phyloP scores from a whole-genome alignment of 2,113 vertebrate genomes.

The Salvelinus sp. region DNA sequence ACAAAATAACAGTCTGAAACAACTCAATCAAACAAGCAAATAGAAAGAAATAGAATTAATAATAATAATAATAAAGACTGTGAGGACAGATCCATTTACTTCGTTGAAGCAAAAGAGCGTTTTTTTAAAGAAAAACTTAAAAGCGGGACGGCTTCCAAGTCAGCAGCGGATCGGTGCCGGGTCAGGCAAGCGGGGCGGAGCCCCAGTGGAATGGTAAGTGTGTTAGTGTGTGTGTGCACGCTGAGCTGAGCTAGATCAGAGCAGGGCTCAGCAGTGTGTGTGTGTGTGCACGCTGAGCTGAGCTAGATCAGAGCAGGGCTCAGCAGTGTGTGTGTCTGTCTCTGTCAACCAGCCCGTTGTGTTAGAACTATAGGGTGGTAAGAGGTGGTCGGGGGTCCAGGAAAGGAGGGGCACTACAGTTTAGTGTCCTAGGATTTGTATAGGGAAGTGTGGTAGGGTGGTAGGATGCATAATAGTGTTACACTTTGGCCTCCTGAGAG shows the following conservation, averaged over 20 bases:
- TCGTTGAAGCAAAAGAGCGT: slow-evolving; percentile 48
- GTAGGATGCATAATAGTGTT: too few relatives aligned
- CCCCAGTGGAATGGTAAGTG: slow-evolving; percentile 59
- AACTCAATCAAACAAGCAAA: slow-evolving; percentile 39
- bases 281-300: slow-evolving; percentile 20
- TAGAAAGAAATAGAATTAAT: slow-evolving; percentile 53
- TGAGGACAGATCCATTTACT: slow-evolving; percentile 39
- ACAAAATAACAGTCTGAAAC: slow-evolving; percentile 43
- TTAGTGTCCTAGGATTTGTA: too few relatives aligned
- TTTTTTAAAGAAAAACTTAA: slow-evolving; percentile 29
- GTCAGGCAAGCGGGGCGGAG: slow-evolving; percentile 7
- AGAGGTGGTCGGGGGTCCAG: too few relatives aligned
- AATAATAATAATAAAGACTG: slow-evolving; percentile 21
- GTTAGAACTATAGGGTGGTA: too few relatives aligned
- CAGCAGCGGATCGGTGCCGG: slow-evolving; percentile 60
- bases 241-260: slow-evolving; percentile 6
- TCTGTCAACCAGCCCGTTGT: neutral
- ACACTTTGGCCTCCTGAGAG: too few relatives aligned
- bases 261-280: neutral
- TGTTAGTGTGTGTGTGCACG: neutral
- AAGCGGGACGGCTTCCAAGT: slow-evolving; percentile 51
- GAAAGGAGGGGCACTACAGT: too few relatives aligned
- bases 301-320: slow-evolving; percentile 1
- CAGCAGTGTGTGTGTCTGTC: slow-evolving; percentile 21
- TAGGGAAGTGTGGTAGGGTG: too few relatives aligned